These are phyloP conservation scores for Cepaea hortensis DNA, from an alignment of 2,888 invertebrate species.

Conservation along the genomic window DNA sequence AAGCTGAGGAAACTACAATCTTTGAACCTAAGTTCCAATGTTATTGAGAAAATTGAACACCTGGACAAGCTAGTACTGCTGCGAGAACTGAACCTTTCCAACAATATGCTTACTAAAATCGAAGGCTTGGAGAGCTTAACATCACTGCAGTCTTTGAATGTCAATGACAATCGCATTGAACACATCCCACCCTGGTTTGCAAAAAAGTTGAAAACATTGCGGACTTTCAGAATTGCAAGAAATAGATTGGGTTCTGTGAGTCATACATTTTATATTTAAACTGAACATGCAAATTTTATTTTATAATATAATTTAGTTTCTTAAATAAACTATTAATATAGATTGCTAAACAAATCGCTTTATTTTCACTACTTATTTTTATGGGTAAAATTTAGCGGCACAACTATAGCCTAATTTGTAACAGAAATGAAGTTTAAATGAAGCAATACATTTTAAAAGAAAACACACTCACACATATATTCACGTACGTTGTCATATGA, in stretches of 20 bases:
- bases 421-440: too few species aligned
- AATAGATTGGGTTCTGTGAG: conserved; percentile 73
- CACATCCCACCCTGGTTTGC: conserved; percentile 72
- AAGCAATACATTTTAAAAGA: too few species aligned
- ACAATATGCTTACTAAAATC: conserved; percentile 70
- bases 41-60: conserved; percentile 74
- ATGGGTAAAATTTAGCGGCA: too few species aligned
- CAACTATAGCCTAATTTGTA: too few species aligned
- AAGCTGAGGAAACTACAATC: conserved; percentile 67
- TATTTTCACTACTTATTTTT: too few species aligned
- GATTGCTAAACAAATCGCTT: too few species aligned
- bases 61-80: conserved; percentile 71
- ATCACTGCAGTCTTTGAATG: conserved; percentile 69
- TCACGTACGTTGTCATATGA: too few species aligned
- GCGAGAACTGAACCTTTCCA: conserved; percentile 72
- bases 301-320: too few species aligned
- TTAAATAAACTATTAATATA: too few species aligned
- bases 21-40: conserved; percentile 71
- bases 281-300: too few species aligned
- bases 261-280: conserved; percentile 19
- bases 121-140: conserved; percentile 71
- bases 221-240: conserved; percentile 68
- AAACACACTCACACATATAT: too few species aligned
- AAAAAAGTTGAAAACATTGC: conserved; percentile 69
- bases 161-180: conserved; percentile 72